Evolutionary conservation across 2,888 invertebrate genomes (phyloP).

Genomic region (Rotaria magnacalcarata): DNA sequence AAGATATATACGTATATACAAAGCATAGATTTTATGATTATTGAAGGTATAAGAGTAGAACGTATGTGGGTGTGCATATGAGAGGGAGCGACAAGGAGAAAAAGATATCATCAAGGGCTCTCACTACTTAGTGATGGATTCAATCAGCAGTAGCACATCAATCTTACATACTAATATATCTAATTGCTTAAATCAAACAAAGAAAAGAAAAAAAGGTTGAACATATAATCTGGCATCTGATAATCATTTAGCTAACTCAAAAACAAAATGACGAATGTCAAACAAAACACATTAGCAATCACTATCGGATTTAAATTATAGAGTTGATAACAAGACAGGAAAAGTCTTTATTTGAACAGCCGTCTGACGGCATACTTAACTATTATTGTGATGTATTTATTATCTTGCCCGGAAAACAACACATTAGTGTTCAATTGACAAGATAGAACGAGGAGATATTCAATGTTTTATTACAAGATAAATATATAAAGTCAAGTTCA

Average conservation of each 20-base stretch:
- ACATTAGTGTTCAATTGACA: slow-evolving; percentile 13
- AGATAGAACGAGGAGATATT: not conserved
- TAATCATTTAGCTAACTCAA: not conserved
- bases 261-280: not conserved
- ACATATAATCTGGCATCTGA: slow-evolving; percentile 23
- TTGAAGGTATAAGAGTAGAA: slow-evolving; percentile 5
- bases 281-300: not conserved
- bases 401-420: slow-evolving; percentile 26
- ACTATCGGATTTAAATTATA: slow-evolving; percentile 1
- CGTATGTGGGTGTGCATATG: too few relatives aligned
- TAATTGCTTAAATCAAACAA: not conserved
- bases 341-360: slow-evolving; percentile 11
- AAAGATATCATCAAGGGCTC: slow-evolving; percentile 27
- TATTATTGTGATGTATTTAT: slow-evolving; percentile 10
- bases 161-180: not conserved
- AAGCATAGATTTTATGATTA: not conserved
- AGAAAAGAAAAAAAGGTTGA: not conserved
- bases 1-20: not conserved
- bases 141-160: slow-evolving; percentile 3
- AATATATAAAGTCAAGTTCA: slow-evolving; percentile 20
- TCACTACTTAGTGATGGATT: not conserved
- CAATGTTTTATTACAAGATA: slow-evolving; percentile 23
- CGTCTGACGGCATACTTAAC: slow-evolving; percentile 16
- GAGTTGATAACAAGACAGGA: not conserved
- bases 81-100: too few relatives aligned